Evolutionary conservation across 2,888 invertebrate genomes (phyloP).

Genomic region (Cantharis rufa): DNA sequence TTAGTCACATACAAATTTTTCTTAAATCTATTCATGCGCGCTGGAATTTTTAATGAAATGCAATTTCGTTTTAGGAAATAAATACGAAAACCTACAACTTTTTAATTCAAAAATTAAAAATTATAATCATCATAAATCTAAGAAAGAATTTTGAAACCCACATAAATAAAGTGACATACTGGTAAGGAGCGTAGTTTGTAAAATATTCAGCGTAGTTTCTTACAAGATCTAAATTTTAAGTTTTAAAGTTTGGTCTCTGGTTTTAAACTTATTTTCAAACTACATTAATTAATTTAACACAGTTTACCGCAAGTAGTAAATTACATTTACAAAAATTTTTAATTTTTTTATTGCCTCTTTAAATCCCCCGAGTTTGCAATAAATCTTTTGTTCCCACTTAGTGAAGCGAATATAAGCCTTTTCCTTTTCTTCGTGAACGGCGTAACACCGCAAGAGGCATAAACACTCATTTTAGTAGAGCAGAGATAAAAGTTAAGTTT

Average conservation of each 20-base stretch:
- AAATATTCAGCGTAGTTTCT: not conserved
- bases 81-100: not conserved
- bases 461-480: slow-evolving; percentile 30
- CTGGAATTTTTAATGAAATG: not conserved
- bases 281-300: slow-evolving; percentile 1
- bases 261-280: not conserved
- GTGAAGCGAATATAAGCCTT: slow-evolving; percentile 23
- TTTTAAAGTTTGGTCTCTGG: not conserved
- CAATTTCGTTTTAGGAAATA: not conserved
- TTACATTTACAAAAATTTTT: slow-evolving; percentile 5
- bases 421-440: slow-evolving; percentile 26
- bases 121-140: not conserved
- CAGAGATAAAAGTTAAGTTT: slow-evolving; percentile 31
- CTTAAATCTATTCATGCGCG: not conserved
- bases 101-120: not conserved
- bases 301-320: not conserved
- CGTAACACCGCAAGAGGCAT: slow-evolving; percentile 28
- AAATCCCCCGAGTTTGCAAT: slow-evolving; percentile 9
- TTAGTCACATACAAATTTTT: no score
- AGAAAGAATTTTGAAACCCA: no score
- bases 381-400: slow-evolving; percentile 11
- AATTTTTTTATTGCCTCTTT: slow-evolving; percentile 12
- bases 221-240: not conserved
- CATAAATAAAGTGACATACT: not conserved
- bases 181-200: not conserved